Evolutionary conservation across 2,888 invertebrate species (phyloP).

Genomic region (Nemotelus pantherinus): DNA sequence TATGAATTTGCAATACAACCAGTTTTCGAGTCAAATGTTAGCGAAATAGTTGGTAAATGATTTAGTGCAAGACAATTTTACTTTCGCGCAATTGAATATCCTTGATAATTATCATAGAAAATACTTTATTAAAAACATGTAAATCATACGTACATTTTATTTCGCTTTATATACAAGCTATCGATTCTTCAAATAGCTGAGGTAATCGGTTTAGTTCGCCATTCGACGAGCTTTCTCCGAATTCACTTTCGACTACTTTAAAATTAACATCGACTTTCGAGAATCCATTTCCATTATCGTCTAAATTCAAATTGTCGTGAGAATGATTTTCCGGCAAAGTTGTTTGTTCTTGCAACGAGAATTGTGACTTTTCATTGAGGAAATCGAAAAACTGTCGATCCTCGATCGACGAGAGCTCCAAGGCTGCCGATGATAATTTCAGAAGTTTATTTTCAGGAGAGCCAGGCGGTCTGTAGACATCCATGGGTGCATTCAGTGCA

Average conservation of each 20-base stretch:
- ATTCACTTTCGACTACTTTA: constrained; percentile 51
- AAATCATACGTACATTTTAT: too few relatives aligned
- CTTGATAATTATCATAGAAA: too few relatives aligned
- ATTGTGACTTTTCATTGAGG: constrained; percentile 51
- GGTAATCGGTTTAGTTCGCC: constrained; percentile 53
- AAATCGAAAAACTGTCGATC: constrained; percentile 54
- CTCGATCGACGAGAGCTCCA: constrained; percentile 54
- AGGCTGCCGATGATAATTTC: constrained; percentile 55
- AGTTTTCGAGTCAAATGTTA: too few relatives aligned
- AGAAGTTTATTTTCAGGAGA: constrained; percentile 56
- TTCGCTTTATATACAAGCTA: constrained; percentile 46
- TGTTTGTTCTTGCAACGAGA: constrained; percentile 9
- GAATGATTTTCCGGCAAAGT: constrained; percentile 43
- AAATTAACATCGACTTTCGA: constrained; percentile 51
- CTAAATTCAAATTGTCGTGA: constrained; percentile 48
- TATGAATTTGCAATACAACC: too few relatives aligned
- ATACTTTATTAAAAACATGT: too few relatives aligned
- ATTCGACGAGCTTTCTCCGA: constrained; percentile 52
- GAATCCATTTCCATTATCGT: constrained; percentile 48
- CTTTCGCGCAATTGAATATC: too few relatives aligned
- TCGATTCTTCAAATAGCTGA: constrained; percentile 54
- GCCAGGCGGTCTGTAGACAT: constrained; percentile 51
- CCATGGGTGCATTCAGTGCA: constrained; percentile 37
- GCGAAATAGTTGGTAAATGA: too few relatives aligned
- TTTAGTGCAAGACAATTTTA: too few relatives aligned